Base-by-base conservation (phyloP, 2,113 vertebrate species). In the Colius striatus region DNA sequence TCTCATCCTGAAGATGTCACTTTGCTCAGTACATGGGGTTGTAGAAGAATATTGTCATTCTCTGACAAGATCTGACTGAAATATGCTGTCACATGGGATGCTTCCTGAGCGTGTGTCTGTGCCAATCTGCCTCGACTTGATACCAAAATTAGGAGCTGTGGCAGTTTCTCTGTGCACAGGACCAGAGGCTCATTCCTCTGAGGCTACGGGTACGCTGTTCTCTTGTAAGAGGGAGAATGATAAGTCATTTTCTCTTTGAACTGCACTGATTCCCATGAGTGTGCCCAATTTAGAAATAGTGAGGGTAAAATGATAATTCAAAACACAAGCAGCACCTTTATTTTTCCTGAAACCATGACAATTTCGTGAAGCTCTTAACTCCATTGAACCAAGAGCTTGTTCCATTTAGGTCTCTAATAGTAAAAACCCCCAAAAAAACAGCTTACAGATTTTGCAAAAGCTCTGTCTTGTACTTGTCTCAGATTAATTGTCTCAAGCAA, bases 161-260 rank as follows among this genome's bases (percentile, higher is more conserved):
- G 36, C 26, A 66, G 17, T 55, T 80, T 26, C 11, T 68, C 58
- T 5, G 2, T 32, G 22, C 10, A 1, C 6, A 12, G 63, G 27
- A 11, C 57, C 41, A 38, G 43, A 73, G 48, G 22, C 60, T 61
- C 22, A 6, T 84, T 36, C n/a, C 18, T 75, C 51, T 16, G 30
- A 16, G 38, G 58, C 3, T 30, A 11, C 1, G 0, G 8, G 9
- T 16, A 11, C 51, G 19, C 19, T 51, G 13, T 29, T 27, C 19
- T n/a, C 38, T 90, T 84, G 7, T 3, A 72, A 22, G 21, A n/a
- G 38, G 23, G 30, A 67, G 21, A 60, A 41, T 26, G 27, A 18
- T 29, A 54, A 32, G 26, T n/a, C 2, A 17, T 36, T 43, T 83
- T 75, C 21, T 62, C 21, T 47, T 43, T 10, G 15, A n/a, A 23